Evolutionary conservation across 1,140 invertebrate genomes (phyloP), one percentile per base, ranked within the genome.

Genomic region (Trichogramma pretiosum): DNA sequence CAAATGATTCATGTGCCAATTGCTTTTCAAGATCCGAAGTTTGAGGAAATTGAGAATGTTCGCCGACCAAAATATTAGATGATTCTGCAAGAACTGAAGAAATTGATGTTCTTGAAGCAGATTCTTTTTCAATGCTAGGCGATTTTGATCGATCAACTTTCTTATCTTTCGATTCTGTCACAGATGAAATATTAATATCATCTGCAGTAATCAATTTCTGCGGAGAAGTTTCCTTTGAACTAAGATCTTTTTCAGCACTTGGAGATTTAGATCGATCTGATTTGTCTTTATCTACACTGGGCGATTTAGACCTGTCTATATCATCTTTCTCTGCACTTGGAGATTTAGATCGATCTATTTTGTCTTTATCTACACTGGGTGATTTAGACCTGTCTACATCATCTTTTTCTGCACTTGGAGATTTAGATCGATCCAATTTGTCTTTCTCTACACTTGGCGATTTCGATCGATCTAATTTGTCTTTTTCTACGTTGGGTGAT

Each of bases 181-280:
- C 32, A 21, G 10, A 33, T 8, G 17, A 46, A 4, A 3, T 39
- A 48, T 34, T n/a, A n/a, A 10, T 5, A 16, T 34, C 21, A 32
- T 16, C 19, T 5, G 13, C 5, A 24, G 22, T 1, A 3, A 11
- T 26, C 2, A 14, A 14, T 38, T 30, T 22, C 5, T 46, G 13
- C 7, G 35, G 26, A 4, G 24, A 38, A 23, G 13, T 2, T 14
- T 46, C 34, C 38, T 46, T 46, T 33, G 32, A 3, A 5, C 16
- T 3, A 11, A 17, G 13, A 23, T 38, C 45, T 40, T 33, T 47
- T 17, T 47, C 42, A 19, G 19, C 13, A 46, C 32, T 52, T 21
- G 54, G 43, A 14, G 49, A 52, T 39, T 33, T 48, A 5, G 53
- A 54, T 36, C 3, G 50, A 28, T 28, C 24, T 7, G 24, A 7